Evolutionary conservation across 2,797 vertebrate species (phyloP).

Genomic region (Hylomyscus alleni): DNA sequence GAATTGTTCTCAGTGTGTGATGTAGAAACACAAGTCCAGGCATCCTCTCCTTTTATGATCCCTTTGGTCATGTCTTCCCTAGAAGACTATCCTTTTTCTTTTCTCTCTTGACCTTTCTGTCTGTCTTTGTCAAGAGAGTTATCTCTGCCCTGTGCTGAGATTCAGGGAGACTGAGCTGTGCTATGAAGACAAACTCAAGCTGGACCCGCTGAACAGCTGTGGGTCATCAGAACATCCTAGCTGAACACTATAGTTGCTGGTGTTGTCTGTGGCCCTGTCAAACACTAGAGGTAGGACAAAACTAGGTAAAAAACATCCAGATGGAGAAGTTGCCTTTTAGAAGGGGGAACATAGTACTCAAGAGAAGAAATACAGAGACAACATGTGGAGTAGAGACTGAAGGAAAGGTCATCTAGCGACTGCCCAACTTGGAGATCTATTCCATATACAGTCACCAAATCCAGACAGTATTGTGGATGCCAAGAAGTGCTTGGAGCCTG

Average conservation of each 20-base stretch:
- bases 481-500: too few relatives aligned
- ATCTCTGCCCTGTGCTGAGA: not conserved
- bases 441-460: too few relatives aligned
- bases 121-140: not conserved
- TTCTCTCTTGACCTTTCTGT: not conserved
- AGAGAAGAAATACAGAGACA: too few relatives aligned
- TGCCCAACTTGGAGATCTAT: too few relatives aligned
- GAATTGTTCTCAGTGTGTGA: not conserved
- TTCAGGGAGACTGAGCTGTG: accelerated
- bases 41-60: not conserved
- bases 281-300: not conserved
- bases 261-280: not conserved
- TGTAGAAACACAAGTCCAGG: accelerated
- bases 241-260: accelerated
- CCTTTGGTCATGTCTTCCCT: not conserved
- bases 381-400: too few relatives aligned
- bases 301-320: not conserved
- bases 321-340: not conserved
- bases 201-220: accelerated
- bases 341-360: too few relatives aligned
- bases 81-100: not conserved
- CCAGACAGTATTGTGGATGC: too few relatives aligned
- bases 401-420: too few relatives aligned
- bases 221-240: accelerated
- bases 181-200: not conserved